These are phyloP conservation scores for Cottus gobio DNA, from an alignment of 2,113 vertebrate genomes.

Conservation along the genomic window DNA sequence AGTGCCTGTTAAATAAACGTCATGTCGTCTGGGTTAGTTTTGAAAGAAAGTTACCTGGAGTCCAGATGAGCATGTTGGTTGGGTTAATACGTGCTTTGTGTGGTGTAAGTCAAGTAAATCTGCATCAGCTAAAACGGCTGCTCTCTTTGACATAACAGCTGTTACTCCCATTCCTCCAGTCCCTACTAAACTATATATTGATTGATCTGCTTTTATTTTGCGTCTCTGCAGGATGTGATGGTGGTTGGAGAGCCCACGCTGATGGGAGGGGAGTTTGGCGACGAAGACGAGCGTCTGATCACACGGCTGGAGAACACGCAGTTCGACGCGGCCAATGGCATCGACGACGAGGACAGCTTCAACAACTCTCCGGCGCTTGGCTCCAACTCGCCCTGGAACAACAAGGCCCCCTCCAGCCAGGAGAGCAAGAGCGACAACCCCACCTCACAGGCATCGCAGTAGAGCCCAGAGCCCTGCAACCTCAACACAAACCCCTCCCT, in stretches of 20 bases:
- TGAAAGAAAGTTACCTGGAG: neutral
- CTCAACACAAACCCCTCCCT: constrained; percentile 51
- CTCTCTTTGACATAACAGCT: neutral
- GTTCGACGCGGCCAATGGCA: constrained; percentile 98
- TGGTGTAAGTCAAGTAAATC: neutral
- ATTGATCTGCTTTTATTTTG: neutral
- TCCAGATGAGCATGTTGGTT: neutral
- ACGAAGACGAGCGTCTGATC: constrained; percentile 98
- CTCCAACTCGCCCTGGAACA: constrained; percentile 99
- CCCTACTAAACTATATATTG: neutral
- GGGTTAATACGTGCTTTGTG: neutral
- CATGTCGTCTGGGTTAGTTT: neutral
- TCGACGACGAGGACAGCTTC: constrained; percentile 99
- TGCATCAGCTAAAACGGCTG: neutral
- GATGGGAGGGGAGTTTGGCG: constrained; percentile 99
- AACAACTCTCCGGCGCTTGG: constrained; percentile 98
- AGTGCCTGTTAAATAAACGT: neutral
- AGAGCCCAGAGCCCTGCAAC: constrained; percentile 77
- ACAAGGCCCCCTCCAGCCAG: constrained; percentile 98
- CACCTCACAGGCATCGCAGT: constrained; percentile 98
- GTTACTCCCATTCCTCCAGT: neutral
- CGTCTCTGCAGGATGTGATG: constrained; percentile 94
- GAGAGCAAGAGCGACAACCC: constrained; percentile 99
- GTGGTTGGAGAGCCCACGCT: constrained; percentile 99
- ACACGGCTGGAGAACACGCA: constrained; percentile 99